Conservation (phyloP, 2,888 invertebrate species). For the Rhagophthalmus giganteus region DNA sequence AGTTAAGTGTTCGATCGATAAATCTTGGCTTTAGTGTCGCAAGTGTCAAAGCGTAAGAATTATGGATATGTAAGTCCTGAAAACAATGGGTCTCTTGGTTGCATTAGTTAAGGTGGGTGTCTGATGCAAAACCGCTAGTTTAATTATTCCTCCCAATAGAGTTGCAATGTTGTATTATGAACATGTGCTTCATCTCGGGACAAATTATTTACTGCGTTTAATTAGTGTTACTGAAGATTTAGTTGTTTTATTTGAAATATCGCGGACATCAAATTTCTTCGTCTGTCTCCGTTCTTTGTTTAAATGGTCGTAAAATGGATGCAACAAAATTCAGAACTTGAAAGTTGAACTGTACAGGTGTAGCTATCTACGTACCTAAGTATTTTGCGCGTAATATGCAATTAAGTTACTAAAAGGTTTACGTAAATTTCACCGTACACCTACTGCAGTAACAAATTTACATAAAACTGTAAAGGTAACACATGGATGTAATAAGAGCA, state of each 20-base stretch:
- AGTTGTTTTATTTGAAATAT: not conserved
- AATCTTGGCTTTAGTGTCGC: constrained; percentile 11
- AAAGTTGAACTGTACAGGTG: not conserved
- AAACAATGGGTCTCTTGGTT: constrained; percentile 11
- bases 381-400: too few species aligned
- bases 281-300: too few species aligned
- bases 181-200: constrained; percentile 12
- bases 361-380: too few species aligned
- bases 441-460: too few species aligned
- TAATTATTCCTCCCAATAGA: constrained; percentile 23
- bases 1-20: too few species aligned
- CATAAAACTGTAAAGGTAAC: too few species aligned
- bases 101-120: constrained; percentile 18
- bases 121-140: constrained; percentile 14
- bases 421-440: too few species aligned
- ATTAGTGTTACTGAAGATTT: constrained; percentile 4
- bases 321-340: not conserved
- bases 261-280: not conserved
- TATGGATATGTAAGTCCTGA: constrained; percentile 13
- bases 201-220: constrained; percentile 8
- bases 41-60: constrained; percentile 11
- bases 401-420: too few species aligned
- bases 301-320: too few species aligned
- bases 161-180: constrained; percentile 10
- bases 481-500: too few species aligned